phyloP scores from a whole-genome alignment of 2,888 invertebrate species.

The Troilus luridus region DNA sequence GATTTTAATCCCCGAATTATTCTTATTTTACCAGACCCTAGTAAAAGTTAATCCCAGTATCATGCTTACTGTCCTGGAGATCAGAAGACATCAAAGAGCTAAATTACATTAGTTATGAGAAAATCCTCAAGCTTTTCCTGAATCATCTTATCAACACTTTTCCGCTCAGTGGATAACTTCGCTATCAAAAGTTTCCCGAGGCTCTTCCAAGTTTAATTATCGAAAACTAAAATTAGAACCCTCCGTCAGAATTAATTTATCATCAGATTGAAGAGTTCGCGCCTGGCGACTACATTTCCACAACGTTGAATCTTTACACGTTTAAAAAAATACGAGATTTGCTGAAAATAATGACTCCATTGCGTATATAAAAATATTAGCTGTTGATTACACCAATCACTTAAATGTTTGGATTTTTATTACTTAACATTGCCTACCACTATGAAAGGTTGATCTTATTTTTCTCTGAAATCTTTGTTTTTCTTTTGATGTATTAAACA shows the following conservation, averaged over 20 bases:
- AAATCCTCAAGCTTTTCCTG: neutral
- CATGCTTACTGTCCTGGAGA: neutral
- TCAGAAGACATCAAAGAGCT: neutral
- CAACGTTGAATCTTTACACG: neutral
- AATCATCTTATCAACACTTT: constrained; percentile 12
- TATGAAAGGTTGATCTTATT: too few relatives aligned
- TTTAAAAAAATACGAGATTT: too few relatives aligned
- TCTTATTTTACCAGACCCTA: too few relatives aligned
- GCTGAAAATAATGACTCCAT: too few relatives aligned
- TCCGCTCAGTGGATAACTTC: neutral
- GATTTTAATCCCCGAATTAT: too few relatives aligned
- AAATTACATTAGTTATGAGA: neutral
- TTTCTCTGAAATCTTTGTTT: too few relatives aligned
- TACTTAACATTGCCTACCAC: too few relatives aligned
- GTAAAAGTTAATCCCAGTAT: neutral
- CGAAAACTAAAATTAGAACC: constrained; percentile 1
- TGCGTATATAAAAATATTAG: too few relatives aligned
- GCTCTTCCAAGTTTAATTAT: neutral
- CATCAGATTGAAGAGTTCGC: neutral
- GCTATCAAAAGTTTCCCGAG: neutral
- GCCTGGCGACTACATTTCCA: neutral
- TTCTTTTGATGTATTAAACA: too few relatives aligned
- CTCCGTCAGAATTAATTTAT: constrained; percentile 3
- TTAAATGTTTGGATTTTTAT: too few relatives aligned
- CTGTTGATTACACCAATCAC: too few relatives aligned